Evolutionary conservation across 2,888 invertebrate species (phyloP).

Genomic region (Nebria salina): DNA sequence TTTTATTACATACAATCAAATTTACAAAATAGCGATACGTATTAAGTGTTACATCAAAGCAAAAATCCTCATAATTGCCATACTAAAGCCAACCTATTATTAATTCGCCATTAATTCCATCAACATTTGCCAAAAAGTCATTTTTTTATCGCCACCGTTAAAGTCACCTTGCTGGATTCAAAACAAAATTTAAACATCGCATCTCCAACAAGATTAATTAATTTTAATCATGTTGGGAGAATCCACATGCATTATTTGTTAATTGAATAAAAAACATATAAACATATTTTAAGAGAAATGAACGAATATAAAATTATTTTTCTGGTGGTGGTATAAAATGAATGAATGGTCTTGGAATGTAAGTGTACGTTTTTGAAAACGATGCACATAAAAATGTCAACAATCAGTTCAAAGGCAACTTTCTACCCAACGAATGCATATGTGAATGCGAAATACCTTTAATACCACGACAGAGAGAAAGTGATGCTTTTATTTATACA

Average conservation of each 20-base stretch:
- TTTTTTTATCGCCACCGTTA: background rate
- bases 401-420: background rate
- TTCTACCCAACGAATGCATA: background rate
- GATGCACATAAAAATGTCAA: background rate
- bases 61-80: background rate
- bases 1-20: background rate
- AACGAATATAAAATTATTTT: too few species aligned
- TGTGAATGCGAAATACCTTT: background rate
- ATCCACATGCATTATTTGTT: too few species aligned
- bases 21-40: background rate
- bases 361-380: background rate
- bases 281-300: too few species aligned
- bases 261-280: too few species aligned
- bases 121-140: background rate
- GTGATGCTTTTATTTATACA: background rate
- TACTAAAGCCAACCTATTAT: background rate
- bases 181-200: background rate
- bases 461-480: background rate
- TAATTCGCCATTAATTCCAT: background rate
- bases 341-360: too few species aligned
- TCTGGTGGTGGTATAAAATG: too few species aligned
- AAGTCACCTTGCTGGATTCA: background rate
- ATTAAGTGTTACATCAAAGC: background rate
- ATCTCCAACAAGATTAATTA: too few species aligned
- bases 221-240: too few species aligned